Base-by-base conservation (phyloP, 2,888 invertebrate species). In the Rotaria sp. region DNA sequence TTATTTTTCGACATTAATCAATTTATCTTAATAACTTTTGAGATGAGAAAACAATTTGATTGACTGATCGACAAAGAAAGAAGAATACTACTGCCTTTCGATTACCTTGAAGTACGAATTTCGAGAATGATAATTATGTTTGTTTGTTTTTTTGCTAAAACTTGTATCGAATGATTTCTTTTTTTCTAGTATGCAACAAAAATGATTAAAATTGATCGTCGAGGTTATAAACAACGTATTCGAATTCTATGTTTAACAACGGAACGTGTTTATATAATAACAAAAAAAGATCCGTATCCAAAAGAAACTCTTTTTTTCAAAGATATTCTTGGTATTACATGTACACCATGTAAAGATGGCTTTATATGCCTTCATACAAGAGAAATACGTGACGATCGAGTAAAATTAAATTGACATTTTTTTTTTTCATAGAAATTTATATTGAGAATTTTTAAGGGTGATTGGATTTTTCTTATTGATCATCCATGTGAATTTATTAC, bases 161-260 rank as follows among this genome's bases (percentile, higher is more conserved):
- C 10, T 18, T 50, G 4, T 13, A 50, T 50, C 50, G 18, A 50
- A 50, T 50, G 18, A 50, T 50, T 50, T 50, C 10, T 11, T 50
- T 75, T n/a, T 67, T 75, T 80, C n/a, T n/a, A 80, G 80, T 80
- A 80, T 80, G 80, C 45, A 80, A 13, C 45, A 2, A 45, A 41
- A n/a, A 80, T 80, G 80, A 80, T 15, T 8, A 80, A 80, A 80
- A n/a, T 80, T n/a, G 80, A 80, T 80, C 80, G 80, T 45, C 80
- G 45, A 45, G 80, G 80, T 45, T 80, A 80, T n/a, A 80, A 80
- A n/a, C 80, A 80, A n/a, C 80, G n/a, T 80, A 1, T 45, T 45
- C 45, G 80, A 26, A 24, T 80, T 13, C n/a, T 80, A 45, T 80
- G 41, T 45, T 7, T 80, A 26, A 80, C 80, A 41, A n/a, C 24